These are phyloP conservation scores for Microcebus tavaratra DNA, from an alignment of 2,113 vertebrate species.

Conservation along the genomic window DNA sequence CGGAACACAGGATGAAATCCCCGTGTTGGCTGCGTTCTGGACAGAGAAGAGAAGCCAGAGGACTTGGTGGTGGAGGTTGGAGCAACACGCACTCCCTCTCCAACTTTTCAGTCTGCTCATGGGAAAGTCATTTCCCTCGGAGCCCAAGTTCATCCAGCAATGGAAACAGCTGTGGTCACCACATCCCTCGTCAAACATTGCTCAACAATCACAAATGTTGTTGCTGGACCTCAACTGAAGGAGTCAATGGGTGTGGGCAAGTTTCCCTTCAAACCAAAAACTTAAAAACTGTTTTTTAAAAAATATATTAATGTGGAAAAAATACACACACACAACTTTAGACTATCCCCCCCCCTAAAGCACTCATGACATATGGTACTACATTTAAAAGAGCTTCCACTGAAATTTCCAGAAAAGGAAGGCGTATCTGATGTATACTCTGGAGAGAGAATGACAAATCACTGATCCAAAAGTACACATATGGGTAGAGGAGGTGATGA, in stretches of 20 bases:
- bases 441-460: neutral
- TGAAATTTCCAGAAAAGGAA: constrained; percentile 48
- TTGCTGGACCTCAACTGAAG: neutral
- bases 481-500: neutral
- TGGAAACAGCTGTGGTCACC: neutral
- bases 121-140: neutral
- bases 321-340: neutral
- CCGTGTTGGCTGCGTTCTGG: fast-evolving
- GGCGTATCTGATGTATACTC: neutral
- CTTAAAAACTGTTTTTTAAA: neutral
- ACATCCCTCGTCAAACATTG: neutral
- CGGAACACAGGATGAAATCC: neutral
- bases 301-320: neutral
- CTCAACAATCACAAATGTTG: neutral
- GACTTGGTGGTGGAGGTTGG: neutral
- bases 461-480: neutral
- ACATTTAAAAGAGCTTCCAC: neutral
- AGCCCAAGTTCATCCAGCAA: neutral
- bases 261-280: constrained; percentile 11
- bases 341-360: neutral
- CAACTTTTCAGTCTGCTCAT: neutral
- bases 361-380: neutral
- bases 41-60: neutral
- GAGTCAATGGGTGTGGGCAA: neutral
- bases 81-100: neutral